Base-by-base conservation (phyloP, 37 sponge, comb jelly and placozoan species). In the Halisarca cf. caerulea region DNA sequence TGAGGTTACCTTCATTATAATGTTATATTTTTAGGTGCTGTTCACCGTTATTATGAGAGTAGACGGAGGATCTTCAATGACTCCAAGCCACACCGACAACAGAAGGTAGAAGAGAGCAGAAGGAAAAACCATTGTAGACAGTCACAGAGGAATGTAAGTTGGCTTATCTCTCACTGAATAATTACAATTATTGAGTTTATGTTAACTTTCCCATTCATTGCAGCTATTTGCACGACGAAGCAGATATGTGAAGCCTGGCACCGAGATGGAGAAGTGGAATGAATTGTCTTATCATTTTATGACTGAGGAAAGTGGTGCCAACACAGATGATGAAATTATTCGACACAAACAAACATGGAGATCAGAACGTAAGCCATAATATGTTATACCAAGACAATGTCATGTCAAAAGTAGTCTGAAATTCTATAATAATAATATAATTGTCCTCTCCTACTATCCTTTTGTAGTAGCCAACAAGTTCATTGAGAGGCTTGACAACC, bases 21-120 rank as follows among this genome's bases (percentile, higher is more conserved):
- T 47, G 6, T 47, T 47, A 11, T 47, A 11, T 47, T 62, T 71
- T 9, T 30, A 71, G 73, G 73, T 30, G 73, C 73, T 7, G 39
- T 71, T 23, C 30, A 71, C 30, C 73, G 41, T 7, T 71, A 71
- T 32, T 71, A 71, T 71, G 73, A 71, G 32, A 71, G 73, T 71
- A 71, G 73, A 71, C 73, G 73, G 73, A 71, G 73, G 39, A 71
- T 71, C 5, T 71, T 71, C 73, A 71, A 71, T 71, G 73, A 71
- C 30, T 9, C 73, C 35, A 71, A 32, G 73, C 73, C 73, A 71
- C 30, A 23, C 30, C 11, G 73, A 30, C 23, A 71, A 39, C 32
- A 71, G 23, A 71, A 71, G 32, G 73, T 71, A 30, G 39, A 23
- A 32, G 30, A 71, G 32, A 71, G 30, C 73, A 14, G 32, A 7